Percentiles rank a stretch among this genome's conserved stretches.
Evolutionary conservation across 2,888 invertebrate species (phyloP).

Genomic region (Villa cingulata): DNA sequence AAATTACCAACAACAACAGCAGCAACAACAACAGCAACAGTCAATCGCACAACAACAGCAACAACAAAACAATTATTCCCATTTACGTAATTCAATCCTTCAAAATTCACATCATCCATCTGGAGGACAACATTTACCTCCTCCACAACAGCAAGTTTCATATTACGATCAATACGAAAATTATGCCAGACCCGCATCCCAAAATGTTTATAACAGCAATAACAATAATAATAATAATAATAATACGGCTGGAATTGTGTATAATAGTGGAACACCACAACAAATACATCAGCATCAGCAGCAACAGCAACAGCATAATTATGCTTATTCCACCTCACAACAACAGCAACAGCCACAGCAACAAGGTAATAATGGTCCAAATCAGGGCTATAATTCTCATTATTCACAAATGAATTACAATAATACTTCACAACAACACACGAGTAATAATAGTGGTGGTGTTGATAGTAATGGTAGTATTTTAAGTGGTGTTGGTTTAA

Average conservation of each 20-base stretch:
- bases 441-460: slow-evolving; percentile 10
- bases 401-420: slow-evolving; percentile 13
- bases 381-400: slow-evolving; percentile 17
- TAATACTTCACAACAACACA: slow-evolving; percentile 13
- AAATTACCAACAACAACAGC: slow-evolving; percentile 19
- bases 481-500: slow-evolving; percentile 17
- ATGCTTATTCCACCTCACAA: neutral
- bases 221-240: slow-evolving; percentile 7
- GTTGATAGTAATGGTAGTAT: slow-evolving; percentile 12
- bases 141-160: slow-evolving; percentile 10
- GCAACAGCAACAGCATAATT: slow-evolving; percentile 12
- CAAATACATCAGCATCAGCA: slow-evolving; percentile 19
- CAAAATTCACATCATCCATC: slow-evolving; percentile 34
- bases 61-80: slow-evolving; percentile 24
- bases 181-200: slow-evolving; percentile 19
- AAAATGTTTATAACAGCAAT: slow-evolving; percentile 13
- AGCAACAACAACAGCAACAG: slow-evolving; percentile 25
- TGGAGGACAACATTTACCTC: slow-evolving; percentile 12
- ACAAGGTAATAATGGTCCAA: slow-evolving; percentile 1
- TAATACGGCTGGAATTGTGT: slow-evolving; percentile 39
- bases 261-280: slow-evolving; percentile 6
- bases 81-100: slow-evolving; percentile 31
- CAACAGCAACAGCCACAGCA: no score
- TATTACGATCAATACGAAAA: slow-evolving; percentile 28
- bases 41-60: slow-evolving; percentile 26